Percentiles rank a stretch among this genome's conserved stretches.
phyloP scores from a whole-genome alignment of 2,888 invertebrate genomes.

The Brachyptera putata region DNA sequence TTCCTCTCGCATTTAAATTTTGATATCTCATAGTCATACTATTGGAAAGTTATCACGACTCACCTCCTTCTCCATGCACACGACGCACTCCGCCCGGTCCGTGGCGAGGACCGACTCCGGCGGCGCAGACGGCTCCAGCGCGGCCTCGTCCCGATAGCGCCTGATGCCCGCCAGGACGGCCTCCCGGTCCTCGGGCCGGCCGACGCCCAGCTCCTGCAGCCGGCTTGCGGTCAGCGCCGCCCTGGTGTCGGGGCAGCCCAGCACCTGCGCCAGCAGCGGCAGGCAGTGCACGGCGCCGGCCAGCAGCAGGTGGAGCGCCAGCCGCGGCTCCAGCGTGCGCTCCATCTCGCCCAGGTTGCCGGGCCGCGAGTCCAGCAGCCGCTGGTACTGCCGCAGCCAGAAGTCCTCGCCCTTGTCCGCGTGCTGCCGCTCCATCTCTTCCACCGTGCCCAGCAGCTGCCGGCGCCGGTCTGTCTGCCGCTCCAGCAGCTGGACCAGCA shows the following conservation, averaged over 20 bases:
- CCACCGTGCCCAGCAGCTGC: constrained; percentile 62
- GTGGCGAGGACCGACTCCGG: constrained; percentile 34
- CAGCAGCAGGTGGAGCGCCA: constrained; percentile 65
- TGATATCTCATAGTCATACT: too few relatives aligned
- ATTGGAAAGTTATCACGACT: too few relatives aligned
- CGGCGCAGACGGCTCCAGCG: neutral
- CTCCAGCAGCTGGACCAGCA: constrained; percentile 63
- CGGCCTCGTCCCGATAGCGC: constrained; percentile 19
- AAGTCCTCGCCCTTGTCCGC: constrained; percentile 47
- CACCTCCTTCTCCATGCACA: constrained; percentile 74
- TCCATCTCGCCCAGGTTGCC: constrained; percentile 58
- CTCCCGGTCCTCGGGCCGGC: constrained; percentile 53
- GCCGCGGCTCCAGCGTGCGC: constrained; percentile 58
- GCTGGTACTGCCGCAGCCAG: constrained; percentile 79
- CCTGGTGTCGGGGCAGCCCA: constrained; percentile 50
- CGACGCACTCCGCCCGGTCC: constrained; percentile 67
- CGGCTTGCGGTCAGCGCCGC: constrained; percentile 29
- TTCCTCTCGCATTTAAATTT: too few relatives aligned
- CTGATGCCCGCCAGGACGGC: constrained; percentile 62
- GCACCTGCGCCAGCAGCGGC: constrained; percentile 63
- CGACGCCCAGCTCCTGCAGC: constrained; percentile 50
- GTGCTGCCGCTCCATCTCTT: constrained; percentile 62
- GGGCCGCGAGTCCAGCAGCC: constrained; percentile 71
- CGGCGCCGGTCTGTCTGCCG: constrained; percentile 63
- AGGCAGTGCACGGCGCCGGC: constrained; percentile 72